phyloP scores from a whole-genome alignment of 2,113 vertebrate species.

The Petrocephalus zakoni region DNA sequence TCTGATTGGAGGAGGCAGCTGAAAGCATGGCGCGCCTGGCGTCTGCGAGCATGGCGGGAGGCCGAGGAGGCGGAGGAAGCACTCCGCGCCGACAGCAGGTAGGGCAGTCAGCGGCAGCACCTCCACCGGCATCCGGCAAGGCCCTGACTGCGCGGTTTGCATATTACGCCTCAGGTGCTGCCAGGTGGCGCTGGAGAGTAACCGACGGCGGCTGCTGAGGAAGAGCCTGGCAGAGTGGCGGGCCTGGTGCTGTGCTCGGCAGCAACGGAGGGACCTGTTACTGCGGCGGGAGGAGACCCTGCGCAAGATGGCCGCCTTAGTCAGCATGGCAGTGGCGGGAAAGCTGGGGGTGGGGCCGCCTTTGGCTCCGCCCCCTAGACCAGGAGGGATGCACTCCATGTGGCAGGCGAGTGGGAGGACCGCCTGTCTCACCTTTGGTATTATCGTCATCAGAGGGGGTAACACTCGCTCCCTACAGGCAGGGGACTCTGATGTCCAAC shows the following conservation, averaged over 20 bases:
- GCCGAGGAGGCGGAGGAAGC: conserved; percentile 60
- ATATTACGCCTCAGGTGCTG: conserved; percentile 58
- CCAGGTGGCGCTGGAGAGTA: conserved; percentile 65
- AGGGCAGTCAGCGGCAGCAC: conserved; percentile 25
- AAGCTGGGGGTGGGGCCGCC: conserved; percentile 38
- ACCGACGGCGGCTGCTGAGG: conserved; percentile 64
- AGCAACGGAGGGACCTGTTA: conserved; percentile 58
- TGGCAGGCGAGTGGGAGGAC: conserved; percentile 40
- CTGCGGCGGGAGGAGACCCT: conserved; percentile 67
- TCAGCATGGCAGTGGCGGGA: conserved; percentile 61
- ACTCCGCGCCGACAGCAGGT: conserved; percentile 78
- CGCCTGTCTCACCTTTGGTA: background rate
- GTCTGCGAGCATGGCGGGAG: conserved; percentile 68
- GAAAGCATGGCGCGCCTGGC: conserved; percentile 76
- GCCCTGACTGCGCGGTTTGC: background rate
- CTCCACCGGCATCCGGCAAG: conserved; percentile 23
- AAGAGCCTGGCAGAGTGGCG: conserved; percentile 72
- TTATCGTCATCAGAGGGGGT: background rate
- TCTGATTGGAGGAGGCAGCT: conserved; percentile 80
- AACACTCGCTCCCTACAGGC: background rate
- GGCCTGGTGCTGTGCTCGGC: conserved; percentile 62
- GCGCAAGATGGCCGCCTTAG: conserved; percentile 75
- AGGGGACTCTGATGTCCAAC: conserved; percentile 18
- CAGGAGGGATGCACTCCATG: conserved; percentile 19
- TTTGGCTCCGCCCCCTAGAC: conserved; percentile 18